Conservation (phyloP, 2,888 invertebrate species). For the Abrostola tripartita region DNA sequence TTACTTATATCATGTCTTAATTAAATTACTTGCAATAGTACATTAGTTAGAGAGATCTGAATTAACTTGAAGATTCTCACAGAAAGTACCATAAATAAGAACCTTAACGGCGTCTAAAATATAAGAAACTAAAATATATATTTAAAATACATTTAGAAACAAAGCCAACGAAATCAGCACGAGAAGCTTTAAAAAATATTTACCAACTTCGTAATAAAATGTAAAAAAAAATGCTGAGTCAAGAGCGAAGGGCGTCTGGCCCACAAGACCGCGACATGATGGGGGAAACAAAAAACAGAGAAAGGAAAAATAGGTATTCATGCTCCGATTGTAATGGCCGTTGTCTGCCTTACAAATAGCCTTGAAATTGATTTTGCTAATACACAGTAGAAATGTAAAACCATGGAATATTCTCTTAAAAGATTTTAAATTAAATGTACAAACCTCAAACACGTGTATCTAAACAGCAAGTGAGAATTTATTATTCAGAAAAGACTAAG, state of each 20-base stretch:
- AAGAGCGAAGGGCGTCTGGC: constrained; percentile 86
- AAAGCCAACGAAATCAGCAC: constrained; percentile 74
- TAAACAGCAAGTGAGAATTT: constrained; percentile 59
- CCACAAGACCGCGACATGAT: constrained; percentile 85
- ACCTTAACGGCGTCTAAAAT: no score
- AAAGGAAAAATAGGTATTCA: constrained; percentile 79
- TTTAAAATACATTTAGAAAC: constrained; percentile 23
- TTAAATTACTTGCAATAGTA: no score
- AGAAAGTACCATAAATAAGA: no score
- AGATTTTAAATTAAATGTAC: constrained; percentile 19
- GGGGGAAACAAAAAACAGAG: constrained; percentile 77
- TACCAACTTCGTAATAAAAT: constrained; percentile 85
- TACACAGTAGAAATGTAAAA: constrained; percentile 64
- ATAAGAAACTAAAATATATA: constrained; percentile 16
- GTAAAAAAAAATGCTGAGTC: constrained; percentile 83
- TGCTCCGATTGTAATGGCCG: constrained; percentile 85
- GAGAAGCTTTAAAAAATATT: constrained; percentile 82
- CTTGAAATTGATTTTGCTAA: constrained; percentile 85
- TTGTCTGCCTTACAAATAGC: constrained; percentile 87
- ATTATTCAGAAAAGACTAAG: constrained; percentile 76
- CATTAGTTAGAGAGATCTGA: no score
- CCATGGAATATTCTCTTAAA: constrained; percentile 36
- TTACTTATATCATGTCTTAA: no score
- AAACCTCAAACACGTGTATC: constrained; percentile 58
- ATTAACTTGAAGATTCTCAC: no score